Evolutionary conservation across 2,797 vertebrate genomes (phyloP).

Genomic region (Syngnathus rostellatus): DNA sequence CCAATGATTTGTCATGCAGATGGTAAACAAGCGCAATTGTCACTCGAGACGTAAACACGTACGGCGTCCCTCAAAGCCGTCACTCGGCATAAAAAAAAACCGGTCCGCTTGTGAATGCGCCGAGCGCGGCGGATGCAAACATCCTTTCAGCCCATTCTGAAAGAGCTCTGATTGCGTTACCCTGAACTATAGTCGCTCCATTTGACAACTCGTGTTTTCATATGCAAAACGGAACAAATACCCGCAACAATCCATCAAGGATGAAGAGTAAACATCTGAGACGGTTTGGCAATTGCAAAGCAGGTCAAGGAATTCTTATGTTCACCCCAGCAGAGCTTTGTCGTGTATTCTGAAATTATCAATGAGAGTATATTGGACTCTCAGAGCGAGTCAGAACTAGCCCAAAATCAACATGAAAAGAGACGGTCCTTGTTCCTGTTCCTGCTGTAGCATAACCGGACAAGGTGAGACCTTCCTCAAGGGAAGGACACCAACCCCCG

Average conservation of each 20-base stretch:
- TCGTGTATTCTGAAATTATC: not conserved
- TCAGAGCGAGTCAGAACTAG: not conserved
- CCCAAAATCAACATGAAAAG: not conserved
- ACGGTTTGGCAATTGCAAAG: conserved; percentile 31
- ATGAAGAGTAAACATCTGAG: conserved; percentile 26
- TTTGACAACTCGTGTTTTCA: conserved; percentile 38
- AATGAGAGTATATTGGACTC: not conserved
- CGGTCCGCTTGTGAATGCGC: conserved; percentile 2
- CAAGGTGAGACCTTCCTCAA: not conserved
- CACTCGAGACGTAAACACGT: not conserved
- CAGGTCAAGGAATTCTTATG: conserved; percentile 15
- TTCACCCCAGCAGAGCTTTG: not conserved
- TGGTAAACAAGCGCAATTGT: not conserved
- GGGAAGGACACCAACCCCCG: not conserved
- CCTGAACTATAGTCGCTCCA: conserved; percentile 30
- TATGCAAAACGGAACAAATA: conserved; percentile 56
- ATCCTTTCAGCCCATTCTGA: conserved; percentile 28
- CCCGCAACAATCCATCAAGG: conserved; percentile 38
- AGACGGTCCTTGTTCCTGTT: not conserved
- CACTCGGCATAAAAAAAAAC: not conserved
- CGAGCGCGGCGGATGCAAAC: conserved; percentile 27
- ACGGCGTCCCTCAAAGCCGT: not conserved
- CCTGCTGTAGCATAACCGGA: not conserved
- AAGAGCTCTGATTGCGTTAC: conserved; percentile 45
- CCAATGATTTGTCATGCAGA: not conserved